Conservation (phyloP, 1,140 invertebrate species). For the Euura saliciscinereae region DNA sequence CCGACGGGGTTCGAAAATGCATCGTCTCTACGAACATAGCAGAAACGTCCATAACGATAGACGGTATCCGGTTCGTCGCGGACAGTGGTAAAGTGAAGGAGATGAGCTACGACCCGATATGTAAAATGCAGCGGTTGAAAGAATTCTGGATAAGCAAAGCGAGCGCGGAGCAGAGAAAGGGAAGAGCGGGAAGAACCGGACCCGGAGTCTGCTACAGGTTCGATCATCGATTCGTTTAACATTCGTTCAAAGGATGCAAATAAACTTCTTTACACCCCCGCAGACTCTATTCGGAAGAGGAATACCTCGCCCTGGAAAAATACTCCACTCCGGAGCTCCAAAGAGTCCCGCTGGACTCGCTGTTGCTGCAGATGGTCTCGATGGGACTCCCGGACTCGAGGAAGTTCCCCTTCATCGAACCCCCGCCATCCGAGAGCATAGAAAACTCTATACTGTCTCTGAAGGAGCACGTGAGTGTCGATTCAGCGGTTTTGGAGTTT, state of each 20-base stretch:
- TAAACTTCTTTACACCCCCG: constrained; percentile 56
- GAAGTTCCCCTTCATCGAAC: constrained; percentile 95
- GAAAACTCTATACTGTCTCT: constrained; percentile 87
- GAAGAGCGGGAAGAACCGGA: constrained; percentile 84
- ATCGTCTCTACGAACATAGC: constrained; percentile 99
- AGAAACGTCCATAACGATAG: constrained; percentile 98
- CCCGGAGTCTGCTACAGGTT: constrained; percentile 65
- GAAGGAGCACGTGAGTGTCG: constrained; percentile 80
- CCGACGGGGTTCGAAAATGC: constrained; percentile 93
- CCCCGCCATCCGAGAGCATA: constrained; percentile 80
- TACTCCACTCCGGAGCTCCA: constrained; percentile 91
- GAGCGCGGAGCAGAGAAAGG: constrained; percentile 96
- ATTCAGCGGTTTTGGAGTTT: constrained; percentile 11
- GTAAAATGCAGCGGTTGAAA: constrained; percentile 87
- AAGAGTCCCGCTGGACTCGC: constrained; percentile 89
- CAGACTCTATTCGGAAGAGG: constrained; percentile 87
- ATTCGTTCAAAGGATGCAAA: neutral
- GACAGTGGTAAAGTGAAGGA: constrained; percentile 98
- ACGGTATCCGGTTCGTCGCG: constrained; percentile 96
- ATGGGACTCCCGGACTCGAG: constrained; percentile 91
- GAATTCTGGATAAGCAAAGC: constrained; percentile 98
- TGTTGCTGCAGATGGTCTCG: constrained; percentile 93
- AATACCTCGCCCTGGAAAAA: constrained; percentile 78
- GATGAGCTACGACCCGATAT: constrained; percentile 92
- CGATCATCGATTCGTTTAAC: constrained; percentile 26